These are phyloP conservation scores for Drepanosiphum platanoidis DNA, from an alignment of 2,888 invertebrate species.

Conservation along the genomic window DNA sequence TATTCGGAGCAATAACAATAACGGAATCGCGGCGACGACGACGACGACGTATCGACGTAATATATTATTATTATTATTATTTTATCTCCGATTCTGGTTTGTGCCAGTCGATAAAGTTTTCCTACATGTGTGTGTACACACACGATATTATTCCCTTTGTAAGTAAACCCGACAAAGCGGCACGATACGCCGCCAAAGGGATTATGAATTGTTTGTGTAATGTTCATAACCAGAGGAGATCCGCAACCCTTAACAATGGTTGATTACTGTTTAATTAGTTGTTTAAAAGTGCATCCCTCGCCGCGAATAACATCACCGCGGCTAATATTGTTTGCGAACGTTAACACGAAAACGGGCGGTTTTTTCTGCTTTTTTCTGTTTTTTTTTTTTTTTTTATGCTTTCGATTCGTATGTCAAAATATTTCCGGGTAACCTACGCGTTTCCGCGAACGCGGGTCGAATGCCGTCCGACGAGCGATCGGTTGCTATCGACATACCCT, in stretches of 20 bases:
- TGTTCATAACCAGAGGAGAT: constrained; percentile 2
- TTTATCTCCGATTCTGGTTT: neutral
- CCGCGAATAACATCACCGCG: neutral
- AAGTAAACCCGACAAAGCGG: neutral
- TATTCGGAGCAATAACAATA: neutral
- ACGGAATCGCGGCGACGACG: neutral
- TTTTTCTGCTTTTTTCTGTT: no score
- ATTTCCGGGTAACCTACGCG: no score
- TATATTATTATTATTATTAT: no score
- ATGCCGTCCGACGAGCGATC: no score
- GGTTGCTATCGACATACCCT: no score
- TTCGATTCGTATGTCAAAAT: no score
- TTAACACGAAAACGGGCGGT: no score
- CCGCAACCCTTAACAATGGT: neutral
- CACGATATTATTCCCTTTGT: neutral
- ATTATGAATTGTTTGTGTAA: constrained; percentile 16
- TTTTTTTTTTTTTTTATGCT: no score
- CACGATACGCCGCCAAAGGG: neutral
- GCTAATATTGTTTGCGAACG: neutral
- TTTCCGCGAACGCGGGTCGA: no score
- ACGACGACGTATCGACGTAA: no score
- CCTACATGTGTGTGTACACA: neutral
- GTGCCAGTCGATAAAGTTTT: neutral
- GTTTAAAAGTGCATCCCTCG: neutral
- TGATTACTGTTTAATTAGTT: constrained; percentile 31